phyloP scores from a whole-genome alignment of 1,140 invertebrate species.

The Odontomachus brunneus region DNA sequence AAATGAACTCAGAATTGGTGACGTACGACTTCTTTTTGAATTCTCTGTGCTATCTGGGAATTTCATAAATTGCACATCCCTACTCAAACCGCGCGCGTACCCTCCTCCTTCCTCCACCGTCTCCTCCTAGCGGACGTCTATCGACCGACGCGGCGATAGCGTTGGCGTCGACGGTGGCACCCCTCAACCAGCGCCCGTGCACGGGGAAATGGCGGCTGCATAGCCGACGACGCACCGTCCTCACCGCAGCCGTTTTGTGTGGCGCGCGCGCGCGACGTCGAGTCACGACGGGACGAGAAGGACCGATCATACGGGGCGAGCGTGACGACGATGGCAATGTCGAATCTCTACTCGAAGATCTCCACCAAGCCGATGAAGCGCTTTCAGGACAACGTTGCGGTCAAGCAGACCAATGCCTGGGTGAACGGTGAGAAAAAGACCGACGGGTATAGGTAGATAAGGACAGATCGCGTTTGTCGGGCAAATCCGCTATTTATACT shows the following conservation, averaged over 20 bases:
- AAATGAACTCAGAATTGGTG: too few species aligned
- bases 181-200: conserved; percentile 71
- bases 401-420: conserved; percentile 93
- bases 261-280: background rate
- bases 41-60: too few species aligned
- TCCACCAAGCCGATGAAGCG: conserved; percentile 89
- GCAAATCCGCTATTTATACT: too few species aligned
- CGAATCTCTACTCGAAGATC: conserved; percentile 91
- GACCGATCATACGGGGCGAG: background rate
- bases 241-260: conserved; percentile 52
- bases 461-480: too few species aligned
- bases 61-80: too few species aligned
- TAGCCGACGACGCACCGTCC: conserved; percentile 58
- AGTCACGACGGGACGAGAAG: conserved; percentile 9
- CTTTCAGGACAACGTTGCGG: conserved; percentile 89
- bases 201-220: conserved; percentile 77
- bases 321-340: conserved; percentile 88
- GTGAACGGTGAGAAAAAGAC: conserved; percentile 91
- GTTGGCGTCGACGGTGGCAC: conserved; percentile 23
- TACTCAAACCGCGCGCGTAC: too few species aligned
- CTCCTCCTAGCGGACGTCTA: conserved; percentile 65
- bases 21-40: too few species aligned
- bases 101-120: conserved; percentile 29
- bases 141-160: conserved; percentile 74
- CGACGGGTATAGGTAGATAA: background rate